Percentiles rank a stretch among this genome's conserved stretches.
Conservation (phyloP, 1,140 invertebrate species). For the Onthophagus taurus region DNA sequence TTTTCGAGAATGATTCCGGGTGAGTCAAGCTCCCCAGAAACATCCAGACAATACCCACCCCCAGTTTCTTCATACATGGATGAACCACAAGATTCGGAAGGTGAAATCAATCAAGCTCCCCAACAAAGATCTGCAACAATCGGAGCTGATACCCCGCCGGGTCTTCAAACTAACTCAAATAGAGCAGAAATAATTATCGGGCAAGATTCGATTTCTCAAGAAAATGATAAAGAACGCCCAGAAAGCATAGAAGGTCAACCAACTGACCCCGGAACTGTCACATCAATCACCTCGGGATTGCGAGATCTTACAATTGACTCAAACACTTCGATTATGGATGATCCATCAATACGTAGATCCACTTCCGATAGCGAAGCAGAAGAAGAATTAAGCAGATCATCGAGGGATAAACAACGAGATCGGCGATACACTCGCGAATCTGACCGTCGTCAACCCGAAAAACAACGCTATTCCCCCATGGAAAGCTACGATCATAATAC, state of each 20-base stretch:
- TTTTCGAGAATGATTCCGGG: slow-evolving; percentile 50
- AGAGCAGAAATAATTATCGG: slow-evolving; percentile 27
- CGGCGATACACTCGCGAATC: no score
- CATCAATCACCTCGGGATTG: slow-evolving; percentile 6
- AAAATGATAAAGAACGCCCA: no score
- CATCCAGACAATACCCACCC: slow-evolving; percentile 9
- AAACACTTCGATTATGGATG: background rate
- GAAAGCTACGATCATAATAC: no score
- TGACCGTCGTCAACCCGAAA: no score
- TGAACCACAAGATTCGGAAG: slow-evolving; percentile 29
- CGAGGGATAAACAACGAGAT: no score
- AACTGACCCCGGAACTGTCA: no score
- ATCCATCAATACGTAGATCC: background rate
- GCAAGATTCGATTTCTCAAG: slow-evolving; percentile 12
- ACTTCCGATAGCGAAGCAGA: slow-evolving; percentile 33
- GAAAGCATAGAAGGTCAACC: slow-evolving; percentile 16
- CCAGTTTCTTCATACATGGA: slow-evolving; percentile 15
- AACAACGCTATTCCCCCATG: slow-evolving; percentile 19
- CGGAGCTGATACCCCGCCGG: slow-evolving; percentile 34
- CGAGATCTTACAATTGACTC: slow-evolving; percentile 9
- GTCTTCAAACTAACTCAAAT: slow-evolving; percentile 14
- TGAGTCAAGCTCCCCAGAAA: slow-evolving; percentile 36
- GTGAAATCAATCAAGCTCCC: slow-evolving; percentile 22
- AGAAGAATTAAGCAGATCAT: slow-evolving; percentile 9
- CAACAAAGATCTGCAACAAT: slow-evolving; percentile 31